These are phyloP conservation scores for Epistrophella euchroma DNA, from an alignment of 2,888 invertebrate species.

Conservation along the genomic window DNA sequence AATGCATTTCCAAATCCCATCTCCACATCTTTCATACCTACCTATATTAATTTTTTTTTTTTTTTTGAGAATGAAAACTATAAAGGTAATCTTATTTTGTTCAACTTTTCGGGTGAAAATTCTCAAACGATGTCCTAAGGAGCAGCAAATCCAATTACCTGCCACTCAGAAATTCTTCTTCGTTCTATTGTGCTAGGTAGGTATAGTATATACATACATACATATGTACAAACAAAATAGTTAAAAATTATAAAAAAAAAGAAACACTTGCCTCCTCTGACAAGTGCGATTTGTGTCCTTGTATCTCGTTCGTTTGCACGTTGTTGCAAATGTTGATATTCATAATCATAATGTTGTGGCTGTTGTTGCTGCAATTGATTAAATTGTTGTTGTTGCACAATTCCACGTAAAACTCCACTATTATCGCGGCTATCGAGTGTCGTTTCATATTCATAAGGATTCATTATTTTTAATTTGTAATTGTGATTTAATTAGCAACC, in stretches of 20 bases:
- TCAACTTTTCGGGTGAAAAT: not conserved
- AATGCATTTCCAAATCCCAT: not conserved
- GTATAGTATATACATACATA: no score
- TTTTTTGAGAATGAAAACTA: not conserved
- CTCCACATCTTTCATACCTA: not conserved
- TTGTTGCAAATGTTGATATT: constrained; percentile 83
- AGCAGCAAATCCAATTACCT: not conserved
- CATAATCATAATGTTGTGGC: constrained; percentile 82
- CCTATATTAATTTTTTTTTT: no score
- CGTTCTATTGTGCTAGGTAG: not conserved
- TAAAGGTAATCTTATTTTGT: not conserved
- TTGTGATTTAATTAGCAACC: constrained; percentile 80
- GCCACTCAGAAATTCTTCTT: not conserved
- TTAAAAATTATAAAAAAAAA: not conserved
- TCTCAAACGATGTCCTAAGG: not conserved
- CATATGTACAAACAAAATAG: not conserved
- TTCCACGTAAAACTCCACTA: constrained; percentile 79
- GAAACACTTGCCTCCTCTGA: constrained; percentile 82
- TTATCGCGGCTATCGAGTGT: constrained; percentile 84
- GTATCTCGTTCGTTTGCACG: constrained; percentile 79
- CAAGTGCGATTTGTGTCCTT: constrained; percentile 81
- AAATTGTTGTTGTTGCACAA: constrained; percentile 78
- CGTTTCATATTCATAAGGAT: constrained; percentile 84
- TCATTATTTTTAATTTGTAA: constrained; percentile 79
- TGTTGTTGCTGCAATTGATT: constrained; percentile 76